Base-by-base conservation (phyloP, 2,888 invertebrate species). In the Pycnomerus fuliginosus region DNA sequence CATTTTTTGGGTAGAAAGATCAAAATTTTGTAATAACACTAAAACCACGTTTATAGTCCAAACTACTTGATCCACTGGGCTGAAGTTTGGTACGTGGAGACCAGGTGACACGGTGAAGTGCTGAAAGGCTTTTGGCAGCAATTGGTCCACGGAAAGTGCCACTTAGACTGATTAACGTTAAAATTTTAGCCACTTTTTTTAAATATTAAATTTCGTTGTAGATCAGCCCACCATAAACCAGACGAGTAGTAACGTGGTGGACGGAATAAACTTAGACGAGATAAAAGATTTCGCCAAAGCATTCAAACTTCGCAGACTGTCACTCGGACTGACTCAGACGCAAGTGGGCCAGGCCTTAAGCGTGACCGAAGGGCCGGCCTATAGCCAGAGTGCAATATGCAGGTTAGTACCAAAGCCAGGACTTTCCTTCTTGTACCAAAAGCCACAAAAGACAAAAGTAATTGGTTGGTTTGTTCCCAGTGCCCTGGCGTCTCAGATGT, bases 331-430 rank as follows among this genome's bases (percentile, higher is more conserved):
- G 48, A 97, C 97, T 25, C 95, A 96, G 74, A 96, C 96, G 1
- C 97, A 97, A 77, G 93, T 94, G 38, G 93, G 94, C n/a, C 96
- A 96, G 74, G 95, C 97, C 24, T 76, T 97, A 7, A 95, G 93
- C 52, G 89, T 94, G 42, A 95, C 95, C 13, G 96, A 96, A 75
- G 97, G 97, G 38, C 97, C 97, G 17, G 95, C 96, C 34, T 98
- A 98, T 75, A 96, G 95, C 75, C 97, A 98, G 80, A 95, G 95
- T 74, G 97, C 97, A 61, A 98, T 98, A 72, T 98, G 97, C 90
- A 92, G 96, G 96, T 96, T 80, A 78, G 43, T 16, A 28, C 15
- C 11, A 32, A 43, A 52, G 49, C 49, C 53, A 54, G 54, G 56
- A 56, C 50, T 35, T 52, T 38, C n/a, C n/a, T n/a, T n/a, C n/a